Evolutionary conservation across 2,888 invertebrate genomes (phyloP).

Genomic region (Aphodius granarius): DNA sequence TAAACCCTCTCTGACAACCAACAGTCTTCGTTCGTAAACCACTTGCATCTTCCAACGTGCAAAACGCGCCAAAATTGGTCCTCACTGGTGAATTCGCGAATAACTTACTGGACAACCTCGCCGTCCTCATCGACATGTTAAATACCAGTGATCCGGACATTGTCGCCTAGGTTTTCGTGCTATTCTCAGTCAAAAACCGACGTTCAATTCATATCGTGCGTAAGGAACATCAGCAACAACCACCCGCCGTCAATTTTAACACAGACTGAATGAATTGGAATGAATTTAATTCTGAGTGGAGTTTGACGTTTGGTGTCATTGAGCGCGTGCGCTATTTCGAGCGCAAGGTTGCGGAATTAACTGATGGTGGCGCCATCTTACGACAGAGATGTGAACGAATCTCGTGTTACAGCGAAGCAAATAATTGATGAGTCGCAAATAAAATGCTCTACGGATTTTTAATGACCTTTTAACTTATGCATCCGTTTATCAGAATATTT

Average conservation of each 20-base stretch:
- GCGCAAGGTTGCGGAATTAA: not conserved
- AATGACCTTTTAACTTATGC: no score
- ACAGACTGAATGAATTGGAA: not conserved
- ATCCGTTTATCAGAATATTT: no score
- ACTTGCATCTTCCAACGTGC: not conserved
- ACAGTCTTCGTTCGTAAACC: not conserved
- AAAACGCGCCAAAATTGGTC: not conserved
- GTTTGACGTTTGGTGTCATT: not conserved
- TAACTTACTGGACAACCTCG: not conserved
- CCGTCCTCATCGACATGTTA: not conserved
- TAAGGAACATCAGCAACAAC: not conserved
- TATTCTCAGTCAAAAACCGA: not conserved
- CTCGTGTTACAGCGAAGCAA: no score
- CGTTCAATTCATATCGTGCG: not conserved
- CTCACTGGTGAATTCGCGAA: not conserved
- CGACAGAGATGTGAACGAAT: not conserved
- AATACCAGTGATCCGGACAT: not conserved
- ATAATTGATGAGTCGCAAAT: no score
- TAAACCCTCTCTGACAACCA: conserved; percentile 32
- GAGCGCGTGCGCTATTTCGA: not conserved
- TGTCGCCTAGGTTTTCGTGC: not conserved
- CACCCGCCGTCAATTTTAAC: not conserved
- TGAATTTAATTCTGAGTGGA: not conserved
- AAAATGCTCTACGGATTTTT: no score
- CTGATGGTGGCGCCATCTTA: not conserved